Percentiles rank a stretch among this genome's conserved stretches.
Conservation (phyloP, 2,888 invertebrate species). For the Octodonta nipae region DNA sequence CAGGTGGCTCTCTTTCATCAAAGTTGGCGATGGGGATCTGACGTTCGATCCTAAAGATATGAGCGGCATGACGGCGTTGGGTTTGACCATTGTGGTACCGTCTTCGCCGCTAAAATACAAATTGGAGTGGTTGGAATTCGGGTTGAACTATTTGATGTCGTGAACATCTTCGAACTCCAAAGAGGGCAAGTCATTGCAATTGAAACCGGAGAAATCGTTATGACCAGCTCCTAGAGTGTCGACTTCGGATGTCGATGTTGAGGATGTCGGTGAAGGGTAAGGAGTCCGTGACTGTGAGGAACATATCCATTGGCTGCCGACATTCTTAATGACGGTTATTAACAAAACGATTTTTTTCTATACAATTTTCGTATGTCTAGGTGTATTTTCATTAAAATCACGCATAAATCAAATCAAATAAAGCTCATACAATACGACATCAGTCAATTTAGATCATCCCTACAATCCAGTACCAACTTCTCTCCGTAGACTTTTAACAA, state of each 20-base stretch:
- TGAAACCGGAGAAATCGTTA: slow-evolving; percentile 48
- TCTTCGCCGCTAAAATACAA: slow-evolving; percentile 53
- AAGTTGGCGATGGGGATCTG: slow-evolving; percentile 48
- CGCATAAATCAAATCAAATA: no score
- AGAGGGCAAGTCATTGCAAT: slow-evolving; percentile 49
- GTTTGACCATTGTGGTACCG: slow-evolving; percentile 63
- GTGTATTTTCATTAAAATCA: no score
- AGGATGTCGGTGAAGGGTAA: slow-evolving; percentile 77
- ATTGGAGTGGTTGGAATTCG: slow-evolving; percentile 41
- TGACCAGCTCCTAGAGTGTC: slow-evolving; percentile 64
- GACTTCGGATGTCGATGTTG: slow-evolving; percentile 76
- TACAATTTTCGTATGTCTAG: no score
- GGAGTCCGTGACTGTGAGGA: slow-evolving; percentile 39
- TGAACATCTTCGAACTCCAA: slow-evolving; percentile 55
- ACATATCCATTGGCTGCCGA: slow-evolving; percentile 40
- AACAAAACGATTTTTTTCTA: no score
- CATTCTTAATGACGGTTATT: no score
- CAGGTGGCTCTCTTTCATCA: slow-evolving; percentile 54
- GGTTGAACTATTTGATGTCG: slow-evolving; percentile 42
- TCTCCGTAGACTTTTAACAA: no score
- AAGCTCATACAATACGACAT: no score
- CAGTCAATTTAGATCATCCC: no score
- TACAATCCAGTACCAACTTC: no score
- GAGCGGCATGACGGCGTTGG: slow-evolving; percentile 78
- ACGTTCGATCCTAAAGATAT: slow-evolving; percentile 39